phyloP scores from a whole-genome alignment of 1,140 invertebrate genomes.

The Bombus vancouverensis region DNA sequence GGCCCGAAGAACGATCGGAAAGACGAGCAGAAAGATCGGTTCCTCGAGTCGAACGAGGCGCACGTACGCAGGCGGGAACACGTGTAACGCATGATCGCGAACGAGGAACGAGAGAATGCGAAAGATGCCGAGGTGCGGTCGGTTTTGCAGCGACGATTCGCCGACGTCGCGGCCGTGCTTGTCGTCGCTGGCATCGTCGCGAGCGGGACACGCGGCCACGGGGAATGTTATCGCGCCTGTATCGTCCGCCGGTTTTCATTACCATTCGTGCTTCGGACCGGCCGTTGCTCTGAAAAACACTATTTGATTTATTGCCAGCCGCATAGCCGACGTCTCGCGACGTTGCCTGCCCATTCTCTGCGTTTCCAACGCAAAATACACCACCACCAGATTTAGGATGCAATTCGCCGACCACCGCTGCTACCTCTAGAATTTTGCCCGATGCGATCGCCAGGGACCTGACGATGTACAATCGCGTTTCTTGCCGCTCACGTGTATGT shows the following conservation, averaged over 20 bases:
- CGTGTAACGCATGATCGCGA: conserved; percentile 61
- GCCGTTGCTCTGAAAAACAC: conserved; percentile 74
- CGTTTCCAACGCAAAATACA: conserved; percentile 57
- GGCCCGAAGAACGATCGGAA: not conserved
- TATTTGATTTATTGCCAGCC: conserved; percentile 78
- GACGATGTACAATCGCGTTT: too few species aligned
- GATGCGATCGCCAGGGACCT: too few species aligned
- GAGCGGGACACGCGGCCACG: conserved; percentile 72
- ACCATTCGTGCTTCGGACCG: conserved; percentile 64
- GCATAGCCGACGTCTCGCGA: conserved; percentile 55
- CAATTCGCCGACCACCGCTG: not conserved
- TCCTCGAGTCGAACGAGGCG: not conserved
- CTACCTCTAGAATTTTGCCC: too few species aligned
- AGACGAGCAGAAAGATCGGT: not conserved
- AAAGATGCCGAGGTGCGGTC: conserved; percentile 46
- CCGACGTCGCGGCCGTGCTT: conserved; percentile 52
- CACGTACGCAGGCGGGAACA: conserved; percentile 46
- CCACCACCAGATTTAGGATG: conserved; percentile 24
- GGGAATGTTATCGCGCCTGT: conserved; percentile 80
- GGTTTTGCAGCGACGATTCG: conserved; percentile 64
- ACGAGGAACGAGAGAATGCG: conserved; percentile 56
- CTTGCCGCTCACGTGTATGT: not conserved
- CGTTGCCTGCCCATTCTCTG: conserved; percentile 43
- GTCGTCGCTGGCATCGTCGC: conserved; percentile 63
- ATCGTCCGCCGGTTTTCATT: conserved; percentile 79